Evolutionary conservation across 2,888 invertebrate genomes (phyloP).

Genomic region (Pocota personata): DNA sequence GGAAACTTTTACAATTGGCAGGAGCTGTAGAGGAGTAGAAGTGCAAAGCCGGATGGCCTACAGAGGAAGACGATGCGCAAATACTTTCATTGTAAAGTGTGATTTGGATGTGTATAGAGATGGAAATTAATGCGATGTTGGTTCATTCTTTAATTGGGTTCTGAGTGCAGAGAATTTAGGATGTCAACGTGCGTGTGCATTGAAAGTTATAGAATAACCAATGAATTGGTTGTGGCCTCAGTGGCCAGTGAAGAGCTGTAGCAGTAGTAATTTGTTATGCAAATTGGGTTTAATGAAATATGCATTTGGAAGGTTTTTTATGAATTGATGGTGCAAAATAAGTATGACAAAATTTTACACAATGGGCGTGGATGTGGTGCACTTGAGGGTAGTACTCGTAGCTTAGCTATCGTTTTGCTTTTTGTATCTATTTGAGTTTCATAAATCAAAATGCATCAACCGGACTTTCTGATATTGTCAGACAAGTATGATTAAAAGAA

Average conservation of each 20-base stretch:
- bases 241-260: not conserved
- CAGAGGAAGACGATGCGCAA: constrained; percentile 5
- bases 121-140: constrained; percentile 40
- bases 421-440: too few relatives aligned
- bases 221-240: constrained; percentile 19
- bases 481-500: too few relatives aligned
- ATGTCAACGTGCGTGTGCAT: constrained; percentile 51
- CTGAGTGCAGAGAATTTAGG: constrained; percentile 43
- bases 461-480: too few relatives aligned
- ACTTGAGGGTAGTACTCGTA: too few relatives aligned
- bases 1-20: constrained; percentile 62
- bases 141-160: constrained; percentile 65
- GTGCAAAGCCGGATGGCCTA: not conserved
- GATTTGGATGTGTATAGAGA: constrained; percentile 37
- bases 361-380: too few relatives aligned
- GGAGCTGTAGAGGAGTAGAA: not conserved
- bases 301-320: not conserved
- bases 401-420: too few relatives aligned
- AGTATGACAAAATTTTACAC: too few relatives aligned
- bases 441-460: too few relatives aligned
- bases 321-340: too few relatives aligned
- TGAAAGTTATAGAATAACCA: constrained; percentile 51
- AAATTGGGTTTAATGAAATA: constrained; percentile 19
- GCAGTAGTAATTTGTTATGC: constrained; percentile 22
- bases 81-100: constrained; percentile 44